A percentile compares a stretch with the other conserved stretches of the same genome.
Evolutionary conservation across 2,113 vertebrate genomes (phyloP).

Genomic region (Callaeas wilsoni): DNA sequence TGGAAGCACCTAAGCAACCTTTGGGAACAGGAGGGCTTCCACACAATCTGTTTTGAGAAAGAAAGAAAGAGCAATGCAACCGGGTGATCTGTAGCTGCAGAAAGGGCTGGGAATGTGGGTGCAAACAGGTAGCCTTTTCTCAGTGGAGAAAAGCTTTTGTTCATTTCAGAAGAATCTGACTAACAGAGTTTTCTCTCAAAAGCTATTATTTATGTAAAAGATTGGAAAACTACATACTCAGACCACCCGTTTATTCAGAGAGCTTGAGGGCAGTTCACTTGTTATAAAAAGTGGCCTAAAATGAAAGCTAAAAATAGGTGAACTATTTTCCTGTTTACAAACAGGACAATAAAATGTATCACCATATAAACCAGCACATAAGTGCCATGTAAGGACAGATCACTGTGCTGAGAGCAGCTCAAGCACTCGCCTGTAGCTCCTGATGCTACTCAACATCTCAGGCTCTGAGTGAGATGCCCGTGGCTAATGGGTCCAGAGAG

Average conservation of each 20-base stretch:
- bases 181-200: not conserved
- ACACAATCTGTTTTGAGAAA: not conserved
- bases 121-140: not conserved
- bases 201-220: not conserved
- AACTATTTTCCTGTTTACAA: not conserved
- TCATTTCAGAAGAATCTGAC: not conserved
- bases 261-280: not conserved
- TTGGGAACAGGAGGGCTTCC: not conserved
- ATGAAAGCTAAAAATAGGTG: not conserved
- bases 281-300: not conserved
- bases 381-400: not conserved
- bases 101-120: not conserved
- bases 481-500: rapidly evolving
- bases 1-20: not conserved
- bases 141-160: not conserved
- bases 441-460: not conserved
- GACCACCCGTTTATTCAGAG: not conserved
- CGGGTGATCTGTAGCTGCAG: not conserved
- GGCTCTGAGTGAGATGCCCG: not conserved
- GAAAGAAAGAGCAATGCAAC: not conserved
- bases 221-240: not conserved
- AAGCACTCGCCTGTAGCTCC: not conserved
- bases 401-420: not conserved
- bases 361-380: not conserved
- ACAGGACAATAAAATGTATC: not conserved